Evolutionary conservation across 2,113 vertebrate species (phyloP).

Genomic region (Leptosomus discolor): DNA sequence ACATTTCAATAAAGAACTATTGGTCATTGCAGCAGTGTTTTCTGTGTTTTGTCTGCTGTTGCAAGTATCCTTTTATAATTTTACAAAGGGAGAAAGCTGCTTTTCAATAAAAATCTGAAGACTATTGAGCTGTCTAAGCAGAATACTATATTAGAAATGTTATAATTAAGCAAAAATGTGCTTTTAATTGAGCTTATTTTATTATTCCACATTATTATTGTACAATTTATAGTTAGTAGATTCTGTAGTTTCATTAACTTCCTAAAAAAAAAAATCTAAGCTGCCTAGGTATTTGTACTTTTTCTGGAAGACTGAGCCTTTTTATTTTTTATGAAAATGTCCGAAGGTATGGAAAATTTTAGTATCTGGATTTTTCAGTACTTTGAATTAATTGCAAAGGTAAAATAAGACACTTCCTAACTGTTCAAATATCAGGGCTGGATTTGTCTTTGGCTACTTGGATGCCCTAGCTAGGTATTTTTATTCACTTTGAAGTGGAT

Average conservation of each 20-base stretch:
- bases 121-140: neutral
- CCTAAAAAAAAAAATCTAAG: neutral
- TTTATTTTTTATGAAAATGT: neutral
- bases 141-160: neutral
- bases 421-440: neutral
- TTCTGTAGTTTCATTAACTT: neutral
- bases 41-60: neutral
- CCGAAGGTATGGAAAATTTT: neutral
- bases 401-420: neutral
- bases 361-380: neutral
- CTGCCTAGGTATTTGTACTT: neutral
- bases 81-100: neutral
- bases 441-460: neutral
- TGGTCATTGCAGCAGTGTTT: neutral
- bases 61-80: neutral
- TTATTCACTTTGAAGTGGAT: neutral
- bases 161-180: neutral
- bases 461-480: neutral
- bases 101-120: neutral
- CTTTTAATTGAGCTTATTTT: neutral
- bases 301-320: neutral
- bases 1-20: neutral
- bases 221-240: neutral
- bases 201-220: neutral
- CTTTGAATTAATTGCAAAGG: neutral